Conservation (phyloP, 2,888 invertebrate species). For the Melieria picta region DNA sequence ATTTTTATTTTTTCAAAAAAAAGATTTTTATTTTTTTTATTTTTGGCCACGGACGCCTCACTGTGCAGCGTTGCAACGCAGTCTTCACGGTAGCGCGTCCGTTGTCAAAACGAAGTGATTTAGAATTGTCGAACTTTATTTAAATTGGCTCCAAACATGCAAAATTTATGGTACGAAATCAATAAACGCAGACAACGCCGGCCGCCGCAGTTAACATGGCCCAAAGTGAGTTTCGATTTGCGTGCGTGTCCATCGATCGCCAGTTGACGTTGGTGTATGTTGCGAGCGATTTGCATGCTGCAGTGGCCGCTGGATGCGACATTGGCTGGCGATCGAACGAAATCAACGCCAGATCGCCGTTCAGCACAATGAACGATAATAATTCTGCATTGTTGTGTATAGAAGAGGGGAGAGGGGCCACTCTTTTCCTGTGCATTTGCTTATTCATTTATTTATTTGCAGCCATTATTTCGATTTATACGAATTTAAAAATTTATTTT, state of each 20-base stretch:
- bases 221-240: constrained; percentile 5
- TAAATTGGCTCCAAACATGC: constrained; percentile 67
- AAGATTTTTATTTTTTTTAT: too few relatives aligned
- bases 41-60: too few relatives aligned
- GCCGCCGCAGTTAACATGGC: not conserved
- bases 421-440: not conserved
- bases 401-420: not conserved
- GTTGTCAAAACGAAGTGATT: constrained; percentile 65
- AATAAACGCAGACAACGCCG: constrained; percentile 51
- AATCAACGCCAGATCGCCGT: constrained; percentile 20
- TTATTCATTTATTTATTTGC: not conserved
- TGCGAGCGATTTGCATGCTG: constrained; percentile 28
- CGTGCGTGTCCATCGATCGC: constrained; percentile 41
- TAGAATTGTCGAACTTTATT: constrained; percentile 67
- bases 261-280: constrained; percentile 37
- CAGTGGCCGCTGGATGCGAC: not conserved
- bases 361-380: not conserved
- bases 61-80: too few relatives aligned
- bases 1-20: too few relatives aligned
- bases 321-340: not conserved
- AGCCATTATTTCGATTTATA: not conserved
- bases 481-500: constrained; percentile 10
- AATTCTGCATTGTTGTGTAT: constrained; percentile 4
- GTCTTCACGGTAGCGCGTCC: constrained; percentile 17
- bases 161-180: constrained; percentile 65